Percentiles rank a stretch among this genome's conserved stretches.
phyloP scores from a whole-genome alignment of 2,797 vertebrate species.

The Falco naumanni region DNA sequence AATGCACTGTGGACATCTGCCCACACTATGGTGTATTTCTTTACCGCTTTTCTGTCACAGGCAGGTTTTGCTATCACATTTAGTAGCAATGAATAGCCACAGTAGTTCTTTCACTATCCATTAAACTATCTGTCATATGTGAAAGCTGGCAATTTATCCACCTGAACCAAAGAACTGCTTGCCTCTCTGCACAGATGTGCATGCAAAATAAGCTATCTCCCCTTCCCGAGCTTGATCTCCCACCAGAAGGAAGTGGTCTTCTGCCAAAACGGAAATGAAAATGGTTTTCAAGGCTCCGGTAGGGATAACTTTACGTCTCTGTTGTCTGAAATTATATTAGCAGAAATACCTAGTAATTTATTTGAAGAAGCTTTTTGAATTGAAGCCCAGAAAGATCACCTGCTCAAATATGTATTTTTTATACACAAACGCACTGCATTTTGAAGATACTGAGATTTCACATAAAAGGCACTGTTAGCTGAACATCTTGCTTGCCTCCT shows the following conservation, averaged over 20 bases:
- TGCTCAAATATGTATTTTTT: background rate
- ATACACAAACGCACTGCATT: background rate
- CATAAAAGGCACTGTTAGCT: background rate
- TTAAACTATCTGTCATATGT: slow-evolving; percentile 49
- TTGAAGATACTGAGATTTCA: background rate
- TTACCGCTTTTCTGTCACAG: background rate
- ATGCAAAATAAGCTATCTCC: background rate
- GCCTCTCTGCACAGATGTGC: slow-evolving; percentile 9
- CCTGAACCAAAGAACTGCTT: background rate
- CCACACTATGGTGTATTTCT: background rate
- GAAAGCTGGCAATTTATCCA: slow-evolving; percentile 48
- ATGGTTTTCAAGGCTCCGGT: background rate
- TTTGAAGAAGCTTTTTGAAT: slow-evolving; percentile 13
- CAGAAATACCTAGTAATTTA: background rate
- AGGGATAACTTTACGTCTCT: background rate
- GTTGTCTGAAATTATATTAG: slow-evolving; percentile 17
- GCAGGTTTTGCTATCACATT: background rate
- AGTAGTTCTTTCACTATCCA: slow-evolving; percentile 34
- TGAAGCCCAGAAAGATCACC: slow-evolving; percentile 29
- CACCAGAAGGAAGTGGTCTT: background rate
- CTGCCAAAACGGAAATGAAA: slow-evolving; percentile 37
- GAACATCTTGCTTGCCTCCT: background rate
- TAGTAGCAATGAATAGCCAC: slow-evolving; percentile 4
- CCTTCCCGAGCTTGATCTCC: background rate
- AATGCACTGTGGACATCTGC: slow-evolving; percentile 10